These are phyloP conservation scores for Ceraclea dissimilis DNA, from an alignment of 2,888 invertebrate species.

Conservation along the genomic window DNA sequence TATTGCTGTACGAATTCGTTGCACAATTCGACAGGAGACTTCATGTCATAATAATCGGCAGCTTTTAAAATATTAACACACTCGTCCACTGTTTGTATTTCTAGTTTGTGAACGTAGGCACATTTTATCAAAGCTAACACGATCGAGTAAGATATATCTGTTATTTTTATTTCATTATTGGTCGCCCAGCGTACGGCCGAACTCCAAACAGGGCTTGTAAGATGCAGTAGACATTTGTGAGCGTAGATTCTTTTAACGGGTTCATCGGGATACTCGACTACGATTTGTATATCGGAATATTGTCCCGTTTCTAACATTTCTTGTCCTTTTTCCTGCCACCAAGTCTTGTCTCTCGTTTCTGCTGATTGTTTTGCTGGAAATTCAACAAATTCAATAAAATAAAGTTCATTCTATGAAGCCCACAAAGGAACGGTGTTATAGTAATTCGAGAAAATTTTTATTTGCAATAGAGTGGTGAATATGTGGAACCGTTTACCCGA, in stretches of 20 bases:
- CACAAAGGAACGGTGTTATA: no score
- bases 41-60: constrained; percentile 17
- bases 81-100: constrained; percentile 5
- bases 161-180: constrained; percentile 3
- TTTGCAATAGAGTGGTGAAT: no score
- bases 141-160: constrained; percentile 8
- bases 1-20: constrained; percentile 2
- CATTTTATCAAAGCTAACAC: constrained; percentile 9
- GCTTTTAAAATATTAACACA: constrained; percentile 14
- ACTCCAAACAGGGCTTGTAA: constrained; percentile 16
- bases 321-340: constrained; percentile 1
- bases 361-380: no score
- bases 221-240: constrained; percentile 14
- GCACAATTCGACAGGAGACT: constrained; percentile 6
- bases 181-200: constrained; percentile 11
- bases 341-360: background rate
- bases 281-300: constrained; percentile 14
- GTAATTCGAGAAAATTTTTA: no score
- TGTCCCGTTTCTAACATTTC: constrained; percentile 7
- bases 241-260: constrained; percentile 1
- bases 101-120: constrained; percentile 10
- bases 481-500: no score
- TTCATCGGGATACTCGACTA: constrained; percentile 2
- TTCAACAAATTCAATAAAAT: no score
- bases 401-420: no score